Base-by-base conservation (phyloP, 2,797 vertebrate genomes). In the Trichosurus vulpecula region DNA sequence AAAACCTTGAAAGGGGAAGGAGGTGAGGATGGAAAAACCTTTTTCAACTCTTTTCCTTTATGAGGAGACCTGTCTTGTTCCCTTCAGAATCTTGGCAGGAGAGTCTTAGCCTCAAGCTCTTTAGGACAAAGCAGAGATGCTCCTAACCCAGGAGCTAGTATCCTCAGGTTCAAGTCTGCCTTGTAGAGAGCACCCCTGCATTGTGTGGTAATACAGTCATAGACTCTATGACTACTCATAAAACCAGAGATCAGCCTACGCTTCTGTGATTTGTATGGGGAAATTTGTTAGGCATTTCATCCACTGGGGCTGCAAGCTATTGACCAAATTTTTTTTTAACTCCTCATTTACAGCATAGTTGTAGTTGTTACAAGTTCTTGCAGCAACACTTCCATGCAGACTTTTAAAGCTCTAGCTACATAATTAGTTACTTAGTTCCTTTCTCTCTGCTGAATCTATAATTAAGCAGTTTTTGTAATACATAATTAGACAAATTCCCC, bases 391-490 rank as follows among this genome's bases (percentile, higher is more conserved):
- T 57, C 22, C 74, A 25, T 27, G 81, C 9, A 81, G 74, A 81
- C 22, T 14, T 90, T 90, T 81, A 91, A 96, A 94, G 30, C 14
- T 92, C 66, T 92, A 87, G 93, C 87, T 92, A 93, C 91, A 51
- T 97, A 96, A 95, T 96, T 97, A 94, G 94, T 93, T 97, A 91
- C 93, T 0, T 1, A 97, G 87, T 95, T 95, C 81, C 61, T 47
- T 52, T 91, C 92, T 92, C 97, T 95, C 96, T 95, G 93, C 91
- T 87, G 95, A 95, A 93, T 95, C 95, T 97, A 91, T 97, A 97
- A 97, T 97, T 98, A 97, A 95, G 91, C 66, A 94, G 92, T 47
- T 95, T 97, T 94, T 96, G 22, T 90, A 96, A 95, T 58, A 96
- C 6, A 58, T 19, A 96, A 92, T 95, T 93, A 96, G 66, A 94